Percentiles rank a stretch among this genome's conserved stretches.
These are phyloP conservation scores for Portunus trituberculatus DNA, from an alignment of 1,140 invertebrate species.

Conservation along the genomic window DNA sequence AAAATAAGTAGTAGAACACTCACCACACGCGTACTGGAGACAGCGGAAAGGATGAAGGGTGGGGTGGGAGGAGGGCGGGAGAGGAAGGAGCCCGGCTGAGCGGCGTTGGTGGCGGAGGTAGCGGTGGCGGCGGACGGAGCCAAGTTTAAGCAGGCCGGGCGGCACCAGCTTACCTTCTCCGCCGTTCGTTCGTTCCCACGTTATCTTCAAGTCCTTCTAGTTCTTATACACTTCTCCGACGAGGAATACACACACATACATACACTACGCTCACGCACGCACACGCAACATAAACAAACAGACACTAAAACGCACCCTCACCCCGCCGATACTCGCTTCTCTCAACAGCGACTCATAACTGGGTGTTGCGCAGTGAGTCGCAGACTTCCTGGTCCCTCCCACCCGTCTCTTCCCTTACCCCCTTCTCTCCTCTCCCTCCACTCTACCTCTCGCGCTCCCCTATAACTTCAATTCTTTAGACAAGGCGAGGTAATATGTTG, in stretches of 20 bases:
- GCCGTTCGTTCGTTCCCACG: neutral
- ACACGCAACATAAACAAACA: slow-evolving; percentile 22
- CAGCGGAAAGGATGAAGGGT: neutral
- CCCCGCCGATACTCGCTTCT: neutral
- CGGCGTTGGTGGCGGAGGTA: neutral
- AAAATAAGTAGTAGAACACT: neutral
- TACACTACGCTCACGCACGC: neutral
- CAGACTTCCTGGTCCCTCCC: neutral
- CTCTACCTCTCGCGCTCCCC: neutral
- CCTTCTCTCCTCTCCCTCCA: neutral
- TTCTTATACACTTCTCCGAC: neutral
- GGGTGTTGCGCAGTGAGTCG: neutral
- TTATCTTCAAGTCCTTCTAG: neutral
- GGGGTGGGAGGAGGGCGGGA: neutral
- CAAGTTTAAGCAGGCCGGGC: neutral
- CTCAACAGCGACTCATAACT: neutral
- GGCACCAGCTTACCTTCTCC: neutral
- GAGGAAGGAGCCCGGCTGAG: neutral
- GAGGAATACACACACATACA: neutral
- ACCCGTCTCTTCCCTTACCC: neutral
- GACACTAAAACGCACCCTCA: slow-evolving; percentile 20
- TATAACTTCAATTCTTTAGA: too few relatives aligned
- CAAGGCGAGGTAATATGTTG: neutral
- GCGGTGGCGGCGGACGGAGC: neutral
- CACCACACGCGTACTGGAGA: neutral